These are phyloP conservation scores for Pterobdella sp. DNA, from an alignment of 2,888 invertebrate species.

Conservation along the genomic window DNA sequence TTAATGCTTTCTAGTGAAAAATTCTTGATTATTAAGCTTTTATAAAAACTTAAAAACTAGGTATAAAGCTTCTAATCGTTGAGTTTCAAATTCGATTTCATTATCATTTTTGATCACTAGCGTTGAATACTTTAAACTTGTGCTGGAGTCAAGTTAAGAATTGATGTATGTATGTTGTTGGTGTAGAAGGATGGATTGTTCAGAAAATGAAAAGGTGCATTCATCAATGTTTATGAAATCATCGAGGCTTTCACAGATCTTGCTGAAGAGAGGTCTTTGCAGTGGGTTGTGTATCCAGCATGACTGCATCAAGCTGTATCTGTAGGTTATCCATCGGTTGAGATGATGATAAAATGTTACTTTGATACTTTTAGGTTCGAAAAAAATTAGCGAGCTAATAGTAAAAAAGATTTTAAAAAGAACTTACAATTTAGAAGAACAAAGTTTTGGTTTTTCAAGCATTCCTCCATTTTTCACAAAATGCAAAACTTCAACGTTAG, in stretches of 20 bases:
- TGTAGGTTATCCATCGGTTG: slow-evolving; percentile 46
- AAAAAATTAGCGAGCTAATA: neutral
- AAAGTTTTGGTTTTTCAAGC: slow-evolving; percentile 64
- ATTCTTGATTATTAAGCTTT: no score
- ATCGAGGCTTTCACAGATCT: slow-evolving; percentile 33
- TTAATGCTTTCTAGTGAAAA: no score
- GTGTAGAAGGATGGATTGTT: no score
- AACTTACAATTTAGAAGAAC: slow-evolving; percentile 62
- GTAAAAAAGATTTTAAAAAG: neutral
- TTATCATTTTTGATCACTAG: no score
- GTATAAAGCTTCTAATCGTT: no score
- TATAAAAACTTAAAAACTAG: no score
- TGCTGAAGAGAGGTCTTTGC: slow-evolving; percentile 70
- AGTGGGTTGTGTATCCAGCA: slow-evolving; percentile 81
- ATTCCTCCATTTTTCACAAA: slow-evolving; percentile 80
- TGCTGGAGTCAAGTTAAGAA: no score
- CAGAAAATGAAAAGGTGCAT: no score
- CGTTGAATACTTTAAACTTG: no score
- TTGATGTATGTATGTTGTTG: no score
- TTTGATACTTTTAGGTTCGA: neutral
- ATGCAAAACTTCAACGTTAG: slow-evolving; percentile 81
- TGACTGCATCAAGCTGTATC: slow-evolving; percentile 73
- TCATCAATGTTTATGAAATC: slow-evolving; percentile 22
- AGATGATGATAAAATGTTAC: neutral
- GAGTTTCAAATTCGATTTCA: no score